Evolutionary conservation across 2,888 invertebrate species (phyloP), one percentile per base, ranked within the genome.

Genomic region (Lobophora halterata): DNA sequence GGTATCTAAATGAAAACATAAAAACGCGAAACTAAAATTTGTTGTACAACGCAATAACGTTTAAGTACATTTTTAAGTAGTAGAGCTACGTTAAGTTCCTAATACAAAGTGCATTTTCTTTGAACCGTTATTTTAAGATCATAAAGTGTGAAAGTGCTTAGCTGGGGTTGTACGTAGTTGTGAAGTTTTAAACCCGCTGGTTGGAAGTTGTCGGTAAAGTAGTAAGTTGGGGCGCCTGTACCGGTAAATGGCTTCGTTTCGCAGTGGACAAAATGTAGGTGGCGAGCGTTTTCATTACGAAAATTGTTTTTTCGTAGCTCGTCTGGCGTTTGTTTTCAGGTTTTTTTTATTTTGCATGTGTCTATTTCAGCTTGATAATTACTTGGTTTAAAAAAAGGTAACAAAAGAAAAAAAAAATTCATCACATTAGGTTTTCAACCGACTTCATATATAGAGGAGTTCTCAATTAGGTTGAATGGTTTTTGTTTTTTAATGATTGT

Each of bases 191-290:
- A 39, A 25, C 31, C 23, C 23, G 14, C 17, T 6, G 23, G 31
- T 7, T 16, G 31, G 10, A 28, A 18, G 27, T 28, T 32, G 11
- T 13, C 5, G 21, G 35, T 41, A 24, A 44, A 49, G 46, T 42
- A 28, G 32, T 36, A 41, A 48, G 39, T 41, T 48, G 16, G 35
- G 29, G 24, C 35, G 24, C 20, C n/a, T 35, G 48, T 41, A 45
- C 53, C 52, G 46, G 50, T 45, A 49, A 58, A 55, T 43, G 46
- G 49, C 49, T 46, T 56, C 55, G 49, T 54, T 49, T 47, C 35
- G 34, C 17, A 38, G 20, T 28, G 38, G 36, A 23, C 42, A 46
- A 44, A 29, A 30, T 26, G 43, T 32, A 44, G 12, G 49, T 43
- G 32, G 24, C 6, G 7, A 32, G 37, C 29, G 39, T 34, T 43